These are phyloP conservation scores for Platanista minor DNA, from an alignment of 2,113 vertebrate species.

Conservation along the genomic window DNA sequence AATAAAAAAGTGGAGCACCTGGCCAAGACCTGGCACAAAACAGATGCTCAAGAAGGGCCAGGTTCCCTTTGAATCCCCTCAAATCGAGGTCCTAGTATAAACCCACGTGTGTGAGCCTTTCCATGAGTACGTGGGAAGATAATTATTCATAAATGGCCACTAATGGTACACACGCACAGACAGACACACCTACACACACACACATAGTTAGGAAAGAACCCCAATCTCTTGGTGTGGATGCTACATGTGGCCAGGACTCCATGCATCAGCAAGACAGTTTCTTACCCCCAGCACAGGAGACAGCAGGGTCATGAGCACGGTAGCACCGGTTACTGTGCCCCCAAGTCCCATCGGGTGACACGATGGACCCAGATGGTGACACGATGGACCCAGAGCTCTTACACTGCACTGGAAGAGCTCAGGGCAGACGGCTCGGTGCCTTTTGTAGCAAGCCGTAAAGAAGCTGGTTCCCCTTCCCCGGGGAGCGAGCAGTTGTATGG, in stretches of 20 bases:
- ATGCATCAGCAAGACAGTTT: not conserved
- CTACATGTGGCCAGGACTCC: not conserved
- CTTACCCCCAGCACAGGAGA: not conserved
- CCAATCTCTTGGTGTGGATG: not conserved
- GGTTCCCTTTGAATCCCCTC: not conserved
- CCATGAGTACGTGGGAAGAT: not conserved
- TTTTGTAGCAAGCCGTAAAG: not conserved
- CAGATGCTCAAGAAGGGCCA: not conserved
- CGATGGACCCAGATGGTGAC: not conserved
- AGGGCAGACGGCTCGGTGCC: not conserved
- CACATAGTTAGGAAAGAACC: not conserved
- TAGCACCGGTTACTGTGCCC: accelerated
- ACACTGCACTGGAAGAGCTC: accelerated
- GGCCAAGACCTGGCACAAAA: not conserved
- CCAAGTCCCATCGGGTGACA: accelerated
- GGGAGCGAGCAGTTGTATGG: accelerated
- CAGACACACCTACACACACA: accelerated
- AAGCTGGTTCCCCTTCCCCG: not conserved
- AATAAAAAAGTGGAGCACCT: no score
- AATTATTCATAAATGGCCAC: not conserved
- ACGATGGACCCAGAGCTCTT: no score
- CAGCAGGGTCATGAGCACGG: not conserved
- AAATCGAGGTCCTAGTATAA: not conserved
- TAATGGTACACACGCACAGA: no score
- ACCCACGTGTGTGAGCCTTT: not conserved